Percentiles rank a stretch among this genome's conserved stretches.
phyloP scores from a whole-genome alignment of 1,140 invertebrate genomes.

The Amyelois transitella region DNA sequence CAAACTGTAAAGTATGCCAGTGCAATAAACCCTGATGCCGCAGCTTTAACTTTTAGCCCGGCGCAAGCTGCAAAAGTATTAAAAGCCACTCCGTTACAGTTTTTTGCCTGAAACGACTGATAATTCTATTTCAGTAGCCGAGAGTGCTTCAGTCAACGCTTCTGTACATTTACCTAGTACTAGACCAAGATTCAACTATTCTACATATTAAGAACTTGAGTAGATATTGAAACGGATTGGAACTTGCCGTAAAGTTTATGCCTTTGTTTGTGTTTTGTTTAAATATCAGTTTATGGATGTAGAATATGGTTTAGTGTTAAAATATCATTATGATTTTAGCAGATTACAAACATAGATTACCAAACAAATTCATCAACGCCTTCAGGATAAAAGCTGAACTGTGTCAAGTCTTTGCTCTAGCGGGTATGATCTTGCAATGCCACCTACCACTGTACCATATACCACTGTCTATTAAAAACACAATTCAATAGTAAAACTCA shows the following conservation, averaged over 20 bases:
- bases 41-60: conserved; percentile 15
- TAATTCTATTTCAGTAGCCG: conserved; percentile 36
- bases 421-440: too few species aligned
- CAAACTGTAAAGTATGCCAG: conserved; percentile 17
- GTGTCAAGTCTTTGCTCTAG: too few species aligned
- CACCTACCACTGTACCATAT: too few species aligned
- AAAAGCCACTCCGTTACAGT: conserved; percentile 30
- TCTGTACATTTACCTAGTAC: conserved; percentile 8
- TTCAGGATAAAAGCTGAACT: too few species aligned
- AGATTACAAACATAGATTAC: too few species aligned
- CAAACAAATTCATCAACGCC: too few species aligned
- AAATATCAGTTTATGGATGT: too few species aligned
- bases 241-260: neutral
- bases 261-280: too few species aligned
- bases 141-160: conserved; percentile 22
- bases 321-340: too few species aligned
- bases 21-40: conserved; percentile 14
- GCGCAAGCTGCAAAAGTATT: conserved; percentile 24
- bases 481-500: too few species aligned
- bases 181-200: neutral
- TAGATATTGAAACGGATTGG: neutral
- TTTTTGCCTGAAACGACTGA: conserved; percentile 28
- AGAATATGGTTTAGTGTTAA: too few species aligned
- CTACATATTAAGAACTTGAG: neutral
- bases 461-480: too few species aligned